Percentiles rank a stretch among this genome's conserved stretches.
Conservation (phyloP, 2,113 vertebrate species). For the Lipophrys pholis region DNA sequence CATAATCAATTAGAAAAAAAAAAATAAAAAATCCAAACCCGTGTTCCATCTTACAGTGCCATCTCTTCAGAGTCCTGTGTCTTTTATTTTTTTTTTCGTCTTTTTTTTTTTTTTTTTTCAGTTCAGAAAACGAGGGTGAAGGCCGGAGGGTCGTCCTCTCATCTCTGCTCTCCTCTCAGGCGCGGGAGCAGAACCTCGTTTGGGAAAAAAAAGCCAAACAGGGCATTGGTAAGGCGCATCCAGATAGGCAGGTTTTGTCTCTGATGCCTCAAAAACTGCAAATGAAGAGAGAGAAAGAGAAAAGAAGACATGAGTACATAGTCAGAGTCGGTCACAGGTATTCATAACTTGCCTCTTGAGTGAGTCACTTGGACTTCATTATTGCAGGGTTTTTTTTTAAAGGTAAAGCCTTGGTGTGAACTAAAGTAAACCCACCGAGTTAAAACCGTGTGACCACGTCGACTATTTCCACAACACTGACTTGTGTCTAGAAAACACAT, state of each 20-base stretch:
- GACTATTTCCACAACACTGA: constrained; percentile 71
- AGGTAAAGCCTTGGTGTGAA: constrained; percentile 40
- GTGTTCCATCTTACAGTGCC: constrained; percentile 83
- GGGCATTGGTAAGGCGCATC: constrained; percentile 75
- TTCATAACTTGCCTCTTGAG: no score
- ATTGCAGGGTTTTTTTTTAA: background rate
- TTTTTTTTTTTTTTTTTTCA: constrained; percentile 8
- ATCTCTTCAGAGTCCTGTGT: constrained; percentile 69
- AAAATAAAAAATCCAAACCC: constrained; percentile 67
- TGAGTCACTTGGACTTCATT: no score
- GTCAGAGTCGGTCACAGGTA: background rate
- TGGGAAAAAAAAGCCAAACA: constrained; percentile 77
- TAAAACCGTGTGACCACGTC: constrained; percentile 22
- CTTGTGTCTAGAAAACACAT: constrained; percentile 62
- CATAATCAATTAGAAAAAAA: constrained; percentile 60
- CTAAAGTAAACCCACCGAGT: constrained; percentile 51
- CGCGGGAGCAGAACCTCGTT: constrained; percentile 61
- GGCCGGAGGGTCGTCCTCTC: constrained; percentile 56
- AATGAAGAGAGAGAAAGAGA: background rate
- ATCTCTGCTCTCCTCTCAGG: constrained; percentile 70
- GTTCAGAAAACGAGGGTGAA: constrained; percentile 18
- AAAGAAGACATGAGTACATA: background rate
- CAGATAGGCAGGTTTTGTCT: constrained; percentile 74
- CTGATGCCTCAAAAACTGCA: constrained; percentile 73
- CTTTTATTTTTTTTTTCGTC: background rate